Base-by-base conservation (phyloP, 30 jellyfish, hydroid and myxozoan species). In the Cassiopea andromeda region DNA sequence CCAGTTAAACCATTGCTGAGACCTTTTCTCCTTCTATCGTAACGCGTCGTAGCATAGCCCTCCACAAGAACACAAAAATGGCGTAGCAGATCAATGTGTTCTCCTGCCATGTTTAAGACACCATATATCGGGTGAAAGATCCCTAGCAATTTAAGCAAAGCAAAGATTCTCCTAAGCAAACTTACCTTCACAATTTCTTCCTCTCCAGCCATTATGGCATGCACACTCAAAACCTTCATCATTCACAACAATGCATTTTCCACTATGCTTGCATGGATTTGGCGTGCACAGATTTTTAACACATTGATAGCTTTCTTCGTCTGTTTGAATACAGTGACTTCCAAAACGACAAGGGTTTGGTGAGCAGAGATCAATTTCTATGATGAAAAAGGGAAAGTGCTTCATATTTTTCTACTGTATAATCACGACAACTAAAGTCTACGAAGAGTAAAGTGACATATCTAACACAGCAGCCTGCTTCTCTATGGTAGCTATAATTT, bases 281-380 rank as follows among this genome's bases (percentile, higher is more conserved):
- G 99, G 99, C 0, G 97, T 80, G 84, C 99, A 96, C 0, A 96
- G 96, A 77, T 96, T 96, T 80, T 96, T 96, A 10, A 92, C 97
- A 81, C 99, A 96, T 78, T 92, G 97, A 58, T 96, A 96, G 60
- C 99, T 96, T 86, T 96, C 99, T 48, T 83, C 99, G 75, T 92
- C 97, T 48, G 99, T 96, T 69, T 96, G 99, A 2, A 91, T 85
- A 84, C 99, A 96, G 75, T 96, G 99, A 60, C 98, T 96, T 50
- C 99, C 99, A 71, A 92, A 96, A 0, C 98, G 96, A 78, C 99
- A 96, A 1, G 99, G 99, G 66, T 96, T 94, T 14, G 99, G 99
- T 14, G 97, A 44, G 67, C 99, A 96, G 44, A 96, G 93, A 75
- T 96, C 99, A 57, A 89, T 91, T 54, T 82, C 99, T 96, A 80